Evolutionary conservation across 2,113 vertebrate genomes (phyloP).

Genomic region (Saccopteryx bilineata): DNA sequence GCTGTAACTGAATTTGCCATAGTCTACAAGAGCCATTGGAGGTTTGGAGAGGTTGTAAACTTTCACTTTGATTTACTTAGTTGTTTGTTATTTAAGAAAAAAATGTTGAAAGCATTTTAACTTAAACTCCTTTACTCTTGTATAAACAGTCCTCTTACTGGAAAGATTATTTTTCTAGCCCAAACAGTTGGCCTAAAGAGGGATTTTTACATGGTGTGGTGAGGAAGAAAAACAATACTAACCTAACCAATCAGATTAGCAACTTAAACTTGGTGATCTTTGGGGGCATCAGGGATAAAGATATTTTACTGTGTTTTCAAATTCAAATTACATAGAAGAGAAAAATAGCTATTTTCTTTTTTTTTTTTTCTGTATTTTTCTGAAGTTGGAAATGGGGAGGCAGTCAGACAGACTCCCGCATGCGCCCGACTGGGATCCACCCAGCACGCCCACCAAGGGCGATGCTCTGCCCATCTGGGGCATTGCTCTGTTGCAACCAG

Average conservation of each 20-base stretch:
- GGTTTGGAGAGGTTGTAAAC: neutral
- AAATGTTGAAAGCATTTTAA: conserved; percentile 24
- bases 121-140: conserved; percentile 12
- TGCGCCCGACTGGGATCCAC: too few species aligned
- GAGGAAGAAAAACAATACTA: neutral
- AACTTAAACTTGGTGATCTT: neutral
- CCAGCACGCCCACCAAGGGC: too few species aligned
- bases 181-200: conserved; percentile 2
- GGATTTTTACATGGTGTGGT: neutral
- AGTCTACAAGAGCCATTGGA: neutral
- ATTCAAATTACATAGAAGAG: neutral
- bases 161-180: conserved; percentile 26
- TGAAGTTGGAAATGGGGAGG: too few species aligned
- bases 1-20: conserved; percentile 54
- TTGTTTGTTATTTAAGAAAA: conserved; percentile 11
- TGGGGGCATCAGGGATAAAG: neutral
- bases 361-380: too few species aligned
- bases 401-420: too few species aligned
- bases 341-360: conserved; percentile 17
- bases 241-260: neutral
- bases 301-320: conserved; percentile 40
- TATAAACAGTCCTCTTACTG: neutral
- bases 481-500: too few species aligned
- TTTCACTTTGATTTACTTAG: conserved; percentile 57
- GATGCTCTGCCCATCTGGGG: too few species aligned